Percentiles rank a stretch among this genome's conserved stretches.
These are phyloP conservation scores for Zeus faber DNA, from an alignment of 2,113 vertebrate genomes.

Conservation along the genomic window DNA sequence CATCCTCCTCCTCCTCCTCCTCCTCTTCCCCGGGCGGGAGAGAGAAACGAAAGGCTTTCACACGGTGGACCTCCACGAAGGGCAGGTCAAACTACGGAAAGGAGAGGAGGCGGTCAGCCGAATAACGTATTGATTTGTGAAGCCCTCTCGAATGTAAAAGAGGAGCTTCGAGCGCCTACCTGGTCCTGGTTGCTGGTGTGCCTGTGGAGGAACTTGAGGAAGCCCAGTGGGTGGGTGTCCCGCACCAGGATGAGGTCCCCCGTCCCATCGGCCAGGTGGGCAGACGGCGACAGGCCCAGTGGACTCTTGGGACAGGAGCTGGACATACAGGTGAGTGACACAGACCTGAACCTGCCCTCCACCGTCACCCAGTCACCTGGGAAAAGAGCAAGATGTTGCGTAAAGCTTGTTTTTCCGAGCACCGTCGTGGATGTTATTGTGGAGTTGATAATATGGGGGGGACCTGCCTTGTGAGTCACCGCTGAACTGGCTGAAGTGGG, in stretches of 20 bases:
- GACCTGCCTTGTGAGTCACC: slow-evolving; percentile 52
- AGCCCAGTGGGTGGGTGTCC: slow-evolving; percentile 68
- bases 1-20: slow-evolving; percentile 33
- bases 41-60: slow-evolving; percentile 74
- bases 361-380: slow-evolving; percentile 69
- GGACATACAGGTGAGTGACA: slow-evolving; percentile 82
- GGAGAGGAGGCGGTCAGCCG: no score
- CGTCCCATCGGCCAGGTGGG: slow-evolving; percentile 82
- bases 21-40: slow-evolving; percentile 44
- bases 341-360: slow-evolving; percentile 71
- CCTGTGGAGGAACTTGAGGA: slow-evolving; percentile 75
- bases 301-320: slow-evolving; percentile 81
- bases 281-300: slow-evolving; percentile 78
- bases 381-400: background rate
- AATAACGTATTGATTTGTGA: no score
- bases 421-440: background rate
- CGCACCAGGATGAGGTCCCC: slow-evolving; percentile 81
- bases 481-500: slow-evolving; percentile 56
- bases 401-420: background rate
- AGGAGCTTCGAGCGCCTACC: slow-evolving; percentile 65
- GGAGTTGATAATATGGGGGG: background rate
- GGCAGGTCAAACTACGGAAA: slow-evolving; percentile 80
- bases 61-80: slow-evolving; percentile 81
- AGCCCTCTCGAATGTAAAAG: no score
- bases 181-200: slow-evolving; percentile 80